Evolutionary conservation across 2,113 vertebrate genomes (phyloP), one percentile per base, ranked within the genome.

Genomic region (Pituophis catenifer): DNA sequence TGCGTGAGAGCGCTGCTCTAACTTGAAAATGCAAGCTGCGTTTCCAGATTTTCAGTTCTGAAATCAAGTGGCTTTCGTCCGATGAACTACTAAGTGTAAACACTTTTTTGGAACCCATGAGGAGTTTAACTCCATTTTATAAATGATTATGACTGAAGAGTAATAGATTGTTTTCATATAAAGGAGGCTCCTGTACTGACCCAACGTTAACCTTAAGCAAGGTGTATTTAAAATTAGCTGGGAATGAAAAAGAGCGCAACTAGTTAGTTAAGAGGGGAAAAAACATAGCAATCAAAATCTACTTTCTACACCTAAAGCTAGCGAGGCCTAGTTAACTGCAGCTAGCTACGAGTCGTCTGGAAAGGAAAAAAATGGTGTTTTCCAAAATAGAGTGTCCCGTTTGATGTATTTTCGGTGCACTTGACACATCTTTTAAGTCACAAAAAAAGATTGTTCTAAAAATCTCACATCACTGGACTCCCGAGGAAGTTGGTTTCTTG

Each of bases 1-100:
- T 17, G 55, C 1, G 15, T 1, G 3, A 94, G 65, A 48, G 86
- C 95, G 94, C 92, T 90, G 0, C 55, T 81, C 94, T 62, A 92
- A 94, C 62, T 59, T 92, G 94, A 94, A 90, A 91, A 96, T 95
- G 95, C 11, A 17, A 58, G 24, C 57, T 89, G 94, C 92, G 94
- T 96, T 91, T 88, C 19, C 33, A 92, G 58, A 91, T 70, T 81
- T 57, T 54, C 96, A 58, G 88, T 70, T 15, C 59, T 89, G 90
- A 93, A 93, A 24, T 75, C 52, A 8, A 8, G 11, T 55, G 90
- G 48, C 65, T 93, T 87, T 93, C 33, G 17, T 90, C 15, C 2
- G 12, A 23, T 24, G 53, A 57, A 57, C 33, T 54, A 85, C 50
- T 38, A 65, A 52, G 6, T 11, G 44, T 26, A 33, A 55, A 6